Conservation (phyloP, 2,888 invertebrate species). For the Diaphora mendica region DNA sequence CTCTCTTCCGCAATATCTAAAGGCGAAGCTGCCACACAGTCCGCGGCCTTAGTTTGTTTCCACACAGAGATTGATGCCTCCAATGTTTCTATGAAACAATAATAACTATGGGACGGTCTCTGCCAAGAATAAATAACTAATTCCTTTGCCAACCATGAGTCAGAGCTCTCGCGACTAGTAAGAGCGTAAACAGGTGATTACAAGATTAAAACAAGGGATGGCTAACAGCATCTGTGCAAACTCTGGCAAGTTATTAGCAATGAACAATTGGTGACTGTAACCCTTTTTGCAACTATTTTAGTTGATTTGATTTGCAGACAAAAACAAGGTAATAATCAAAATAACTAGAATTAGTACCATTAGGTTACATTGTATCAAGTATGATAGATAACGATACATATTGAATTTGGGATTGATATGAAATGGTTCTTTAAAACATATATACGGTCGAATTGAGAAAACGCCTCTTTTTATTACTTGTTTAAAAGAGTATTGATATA, state of each 20-base stretch:
- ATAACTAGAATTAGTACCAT: not conserved
- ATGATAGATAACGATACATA: not conserved
- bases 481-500: not conserved
- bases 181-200: constrained; percentile 20
- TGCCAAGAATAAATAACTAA: constrained; percentile 18
- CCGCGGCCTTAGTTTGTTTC: constrained; percentile 18
- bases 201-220: constrained; percentile 8
- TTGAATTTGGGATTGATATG: not conserved
- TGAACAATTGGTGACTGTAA: not conserved
- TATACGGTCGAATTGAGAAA: no score
- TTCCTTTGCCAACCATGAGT: constrained; percentile 21
- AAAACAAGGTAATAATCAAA: not conserved
- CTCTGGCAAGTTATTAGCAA: not conserved
- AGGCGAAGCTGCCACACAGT: constrained; percentile 4
- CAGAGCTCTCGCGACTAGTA: constrained; percentile 15
- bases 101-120: constrained; percentile 9
- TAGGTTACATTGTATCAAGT: not conserved
- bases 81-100: constrained; percentile 17
- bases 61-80: constrained; percentile 13
- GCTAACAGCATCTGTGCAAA: constrained; percentile 3
- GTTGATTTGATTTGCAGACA: not conserved
- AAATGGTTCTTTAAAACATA: not conserved
- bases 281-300: not conserved
- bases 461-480: no score
- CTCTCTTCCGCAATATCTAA: constrained; percentile 32